Conservation (phyloP, 2,888 invertebrate genomes). For the Invenusta paracnida region DNA sequence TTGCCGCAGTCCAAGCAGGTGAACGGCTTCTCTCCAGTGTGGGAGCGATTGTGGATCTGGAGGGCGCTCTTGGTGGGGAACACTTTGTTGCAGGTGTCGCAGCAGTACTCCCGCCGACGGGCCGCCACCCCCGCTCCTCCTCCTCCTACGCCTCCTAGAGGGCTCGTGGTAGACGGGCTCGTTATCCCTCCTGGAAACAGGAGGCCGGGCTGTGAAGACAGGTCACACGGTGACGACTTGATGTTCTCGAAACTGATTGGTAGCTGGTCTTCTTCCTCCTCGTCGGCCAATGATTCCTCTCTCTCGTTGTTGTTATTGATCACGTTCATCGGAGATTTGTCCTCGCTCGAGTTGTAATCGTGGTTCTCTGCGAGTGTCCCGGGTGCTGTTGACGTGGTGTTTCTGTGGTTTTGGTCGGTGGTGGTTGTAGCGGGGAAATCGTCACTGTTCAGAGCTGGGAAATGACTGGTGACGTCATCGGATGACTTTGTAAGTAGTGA, state of each 20-base stretch:
- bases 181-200: background rate
- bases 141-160: background rate
- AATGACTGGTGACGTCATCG: background rate
- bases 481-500: background rate
- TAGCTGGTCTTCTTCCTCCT: background rate
- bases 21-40: conserved; percentile 39
- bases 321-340: background rate
- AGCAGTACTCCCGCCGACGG: background rate
- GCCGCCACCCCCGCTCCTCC: background rate
- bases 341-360: too few species aligned
- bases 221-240: background rate
- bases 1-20: conserved; percentile 34
- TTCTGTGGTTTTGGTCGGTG: background rate
- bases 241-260: background rate
- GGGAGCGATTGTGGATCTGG: conserved; percentile 30
- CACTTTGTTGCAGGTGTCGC: background rate
- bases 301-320: background rate
- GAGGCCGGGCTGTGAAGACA: background rate
- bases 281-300: background rate
- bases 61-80: conserved; percentile 35
- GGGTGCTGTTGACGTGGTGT: background rate
- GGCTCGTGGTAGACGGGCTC: background rate
- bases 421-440: background rate
- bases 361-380: background rate
- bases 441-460: background rate